These are phyloP conservation scores for Rhadina sibilatrix DNA, from an alignment of 2,113 vertebrate species.

Conservation along the genomic window DNA sequence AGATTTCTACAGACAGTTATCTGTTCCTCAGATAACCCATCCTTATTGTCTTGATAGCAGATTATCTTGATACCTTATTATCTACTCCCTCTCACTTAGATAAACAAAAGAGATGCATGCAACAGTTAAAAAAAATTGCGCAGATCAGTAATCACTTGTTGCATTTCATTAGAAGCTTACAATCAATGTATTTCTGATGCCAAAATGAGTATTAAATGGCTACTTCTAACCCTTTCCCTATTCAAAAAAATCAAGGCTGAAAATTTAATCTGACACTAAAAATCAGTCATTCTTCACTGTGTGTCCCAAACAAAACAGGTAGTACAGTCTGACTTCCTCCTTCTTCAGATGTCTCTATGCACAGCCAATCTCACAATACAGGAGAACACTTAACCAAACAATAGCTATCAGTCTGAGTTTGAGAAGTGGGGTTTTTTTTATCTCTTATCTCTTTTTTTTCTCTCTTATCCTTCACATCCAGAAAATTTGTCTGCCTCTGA, in stretches of 20 bases:
- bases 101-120: background rate
- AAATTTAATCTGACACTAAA: background rate
- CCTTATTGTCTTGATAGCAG: background rate
- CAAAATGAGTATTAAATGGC: background rate
- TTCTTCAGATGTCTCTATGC: background rate
- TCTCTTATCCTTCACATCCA: background rate
- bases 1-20: background rate
- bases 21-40: background rate
- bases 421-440: rapidly evolving
- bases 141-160: background rate
- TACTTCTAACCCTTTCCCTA: background rate
- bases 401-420: background rate
- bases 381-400: background rate
- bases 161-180: background rate
- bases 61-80: background rate
- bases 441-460: background rate
- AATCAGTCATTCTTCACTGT: background rate
- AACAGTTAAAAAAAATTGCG: background rate
- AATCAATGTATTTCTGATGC: background rate
- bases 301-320: background rate
- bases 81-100: background rate
- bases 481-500: background rate
- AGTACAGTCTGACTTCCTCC: background rate
- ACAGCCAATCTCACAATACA: background rate
- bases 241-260: background rate